Conservation (phyloP, 2,113 vertebrate genomes). For the Empidonax traillii region DNA sequence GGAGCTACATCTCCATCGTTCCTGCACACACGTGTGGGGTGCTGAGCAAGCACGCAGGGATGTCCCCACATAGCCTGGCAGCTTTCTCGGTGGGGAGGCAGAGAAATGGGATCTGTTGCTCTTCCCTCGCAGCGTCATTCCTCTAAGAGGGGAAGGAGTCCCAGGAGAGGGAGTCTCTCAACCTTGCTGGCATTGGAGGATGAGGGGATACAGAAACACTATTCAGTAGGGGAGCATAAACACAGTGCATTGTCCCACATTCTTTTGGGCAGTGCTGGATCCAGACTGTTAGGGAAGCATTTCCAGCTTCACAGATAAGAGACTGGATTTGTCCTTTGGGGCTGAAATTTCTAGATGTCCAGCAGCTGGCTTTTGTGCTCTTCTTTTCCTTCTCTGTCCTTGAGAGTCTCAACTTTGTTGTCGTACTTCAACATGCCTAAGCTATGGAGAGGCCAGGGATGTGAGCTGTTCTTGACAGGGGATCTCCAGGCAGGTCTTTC, state of each 20-base stretch:
- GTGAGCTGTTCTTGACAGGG: not conserved
- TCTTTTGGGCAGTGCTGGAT: not conserved
- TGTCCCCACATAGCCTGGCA: not conserved
- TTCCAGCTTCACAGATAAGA: not conserved
- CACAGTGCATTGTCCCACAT: fast-evolving
- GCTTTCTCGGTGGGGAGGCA: not conserved
- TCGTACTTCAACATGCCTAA: fast-evolving
- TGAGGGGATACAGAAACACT: not conserved
- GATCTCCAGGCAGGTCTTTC: not conserved
- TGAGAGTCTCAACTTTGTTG: not conserved
- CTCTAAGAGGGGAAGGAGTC: not conserved
- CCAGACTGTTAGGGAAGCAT: not conserved
- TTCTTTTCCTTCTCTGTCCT: not conserved
- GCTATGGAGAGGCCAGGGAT: not conserved
- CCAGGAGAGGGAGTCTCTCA: not conserved
- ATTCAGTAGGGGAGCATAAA: not conserved
- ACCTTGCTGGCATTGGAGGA: not conserved
- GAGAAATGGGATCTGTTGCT: not conserved
- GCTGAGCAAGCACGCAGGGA: not conserved
- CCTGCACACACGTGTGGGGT: fast-evolving
- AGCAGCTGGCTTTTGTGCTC: not conserved
- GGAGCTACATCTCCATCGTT: not conserved
- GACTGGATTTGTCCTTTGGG: not conserved
- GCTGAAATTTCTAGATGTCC: not conserved
- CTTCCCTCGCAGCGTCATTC: fast-evolving